Conservation (phyloP, 1,140 invertebrate genomes). For the Triops cancriformis region DNA sequence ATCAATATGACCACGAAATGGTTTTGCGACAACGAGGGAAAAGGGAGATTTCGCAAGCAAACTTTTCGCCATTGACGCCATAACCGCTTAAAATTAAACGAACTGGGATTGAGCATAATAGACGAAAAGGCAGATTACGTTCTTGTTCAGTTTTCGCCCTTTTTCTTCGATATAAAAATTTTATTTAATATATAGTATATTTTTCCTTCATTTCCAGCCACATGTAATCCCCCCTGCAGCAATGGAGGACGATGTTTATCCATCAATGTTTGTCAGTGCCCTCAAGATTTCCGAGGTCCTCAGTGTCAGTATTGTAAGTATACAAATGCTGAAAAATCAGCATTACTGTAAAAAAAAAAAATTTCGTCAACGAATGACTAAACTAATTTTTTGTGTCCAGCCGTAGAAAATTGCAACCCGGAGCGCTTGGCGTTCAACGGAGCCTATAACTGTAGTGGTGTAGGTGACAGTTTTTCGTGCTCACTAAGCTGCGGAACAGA, state of each 20-base stretch:
- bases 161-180: not conserved
- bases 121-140: too few species aligned
- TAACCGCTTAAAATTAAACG: too few species aligned
- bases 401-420: constrained; percentile 47
- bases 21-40: too few species aligned
- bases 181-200: not conserved
- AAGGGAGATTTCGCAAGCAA: too few species aligned
- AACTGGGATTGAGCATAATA: too few species aligned
- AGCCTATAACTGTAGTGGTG: constrained; percentile 56
- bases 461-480: constrained; percentile 52
- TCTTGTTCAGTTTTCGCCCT: too few species aligned
- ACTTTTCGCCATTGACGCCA: too few species aligned
- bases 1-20: too few species aligned
- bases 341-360: too few species aligned
- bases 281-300: constrained; percentile 56
- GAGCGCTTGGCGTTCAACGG: constrained; percentile 62
- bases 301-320: constrained; percentile 67
- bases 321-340: not conserved
- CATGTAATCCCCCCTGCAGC: constrained; percentile 60
- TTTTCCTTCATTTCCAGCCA: constrained; percentile 43
- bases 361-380: too few species aligned
- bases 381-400: constrained; percentile 39
- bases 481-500: constrained; percentile 51
- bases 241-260: constrained; percentile 68
- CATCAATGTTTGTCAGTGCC: constrained; percentile 64